Conservation (phyloP, 2,113 vertebrate genomes). For the Forbesichthys papilliferus region DNA sequence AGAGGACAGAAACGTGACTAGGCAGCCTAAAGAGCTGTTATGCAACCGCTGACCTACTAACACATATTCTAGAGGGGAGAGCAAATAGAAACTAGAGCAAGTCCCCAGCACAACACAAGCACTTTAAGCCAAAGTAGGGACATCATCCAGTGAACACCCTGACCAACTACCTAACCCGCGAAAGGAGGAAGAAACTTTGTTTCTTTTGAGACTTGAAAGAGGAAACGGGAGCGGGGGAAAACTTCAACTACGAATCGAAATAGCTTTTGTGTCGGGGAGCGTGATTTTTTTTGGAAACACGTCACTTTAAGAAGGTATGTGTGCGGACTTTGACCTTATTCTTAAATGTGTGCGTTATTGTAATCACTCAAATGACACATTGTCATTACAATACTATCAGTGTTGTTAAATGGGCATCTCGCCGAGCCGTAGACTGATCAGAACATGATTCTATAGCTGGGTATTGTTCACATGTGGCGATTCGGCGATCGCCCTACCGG, state of each 20-base stretch:
- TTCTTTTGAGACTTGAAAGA: slow-evolving; percentile 23
- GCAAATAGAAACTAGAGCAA: slow-evolving; percentile 75
- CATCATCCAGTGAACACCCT: slow-evolving; percentile 23
- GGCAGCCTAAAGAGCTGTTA: slow-evolving; percentile 80
- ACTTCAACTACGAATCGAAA: slow-evolving; percentile 48
- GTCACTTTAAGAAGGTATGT: slow-evolving; percentile 59
- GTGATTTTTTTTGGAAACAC: slow-evolving; percentile 20
- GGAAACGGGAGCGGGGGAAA: slow-evolving; percentile 35
- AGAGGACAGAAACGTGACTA: slow-evolving; percentile 77
- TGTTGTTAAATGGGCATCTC: not conserved
- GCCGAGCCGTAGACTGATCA: not conserved
- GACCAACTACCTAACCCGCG: slow-evolving; percentile 12
- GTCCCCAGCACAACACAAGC: slow-evolving; percentile 66
- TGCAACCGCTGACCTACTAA: slow-evolving; percentile 86
- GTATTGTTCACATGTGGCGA: slow-evolving; percentile 70
- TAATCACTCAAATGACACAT: not conserved
- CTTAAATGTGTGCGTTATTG: not conserved
- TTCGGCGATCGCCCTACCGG: slow-evolving; percentile 55
- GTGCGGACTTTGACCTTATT: not conserved
- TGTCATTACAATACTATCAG: not conserved
- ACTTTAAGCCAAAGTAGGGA: slow-evolving; percentile 56
- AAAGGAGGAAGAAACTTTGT: slow-evolving; percentile 30
- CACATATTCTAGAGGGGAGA: slow-evolving; percentile 78
- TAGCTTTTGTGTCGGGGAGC: slow-evolving; percentile 73
- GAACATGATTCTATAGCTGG: slow-evolving; percentile 46